Evolutionary conservation across 2,113 vertebrate species (phyloP), one percentile per base, ranked within the genome.

Genomic region (Orycteropus afer): DNA sequence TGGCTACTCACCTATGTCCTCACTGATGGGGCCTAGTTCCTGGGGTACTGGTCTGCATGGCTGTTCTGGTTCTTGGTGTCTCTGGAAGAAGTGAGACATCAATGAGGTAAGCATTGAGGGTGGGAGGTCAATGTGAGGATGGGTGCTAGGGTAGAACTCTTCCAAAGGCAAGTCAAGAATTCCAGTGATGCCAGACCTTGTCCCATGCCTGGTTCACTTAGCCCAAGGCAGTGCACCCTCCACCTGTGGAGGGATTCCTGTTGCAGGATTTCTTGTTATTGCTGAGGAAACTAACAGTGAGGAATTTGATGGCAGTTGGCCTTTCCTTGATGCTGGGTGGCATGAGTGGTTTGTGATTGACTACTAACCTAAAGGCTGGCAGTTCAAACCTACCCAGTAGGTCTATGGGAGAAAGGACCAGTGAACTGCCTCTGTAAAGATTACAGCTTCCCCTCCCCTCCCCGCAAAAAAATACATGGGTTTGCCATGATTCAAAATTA

Each of bases 1-100:
- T 29, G 73, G 34, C 61, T 49, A 86, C 98, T 98, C 91, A 99
- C 98, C 98, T 1, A 98, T 95, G 61, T 97, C 95, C 81, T 67
- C 89, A 85, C 91, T 97, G 93, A 98, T 55, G 69, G 94, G 84
- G 0, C 86, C 91, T 78, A 98, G 93, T 93, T 98, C 98, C 93
- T 96, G 97, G 53, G 95, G 86, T 59, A 89, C 87, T 0, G 53
- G 34, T 67, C 79, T 80, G 15, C 27, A 81, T 42, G 69, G 90
- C 86, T 97, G 95, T 83, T 98, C 97, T 92, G 79, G 49, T 94
- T 97, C 98, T 47, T 29, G 96, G 92, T 53, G 96, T 93, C 95
- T 97, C 98, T 98, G 95, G 65, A 94, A 96, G 94, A 96, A 97
- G 78, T 80, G 67, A 79, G 79, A 91, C 59, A 34, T 51, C 12